These are phyloP conservation scores for Eutrigla gurnardus DNA, from an alignment of 2,797 vertebrate species.

Conservation along the genomic window DNA sequence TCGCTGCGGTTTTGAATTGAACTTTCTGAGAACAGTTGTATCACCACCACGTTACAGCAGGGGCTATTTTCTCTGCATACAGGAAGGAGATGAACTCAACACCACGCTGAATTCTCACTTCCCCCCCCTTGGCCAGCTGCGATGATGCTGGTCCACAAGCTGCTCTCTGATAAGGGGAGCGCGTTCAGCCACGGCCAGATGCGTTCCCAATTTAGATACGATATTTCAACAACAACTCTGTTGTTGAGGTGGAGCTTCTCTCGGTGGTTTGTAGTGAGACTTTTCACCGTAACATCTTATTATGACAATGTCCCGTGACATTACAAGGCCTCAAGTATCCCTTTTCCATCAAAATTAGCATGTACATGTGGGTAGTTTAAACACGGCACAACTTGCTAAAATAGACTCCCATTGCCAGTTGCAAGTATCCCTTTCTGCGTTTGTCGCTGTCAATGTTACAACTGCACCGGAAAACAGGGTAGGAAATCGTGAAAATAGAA, in stretches of 20 bases:
- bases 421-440: not conserved
- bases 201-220: slow-evolving; percentile 41
- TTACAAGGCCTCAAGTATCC: not conserved
- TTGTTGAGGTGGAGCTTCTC: slow-evolving; percentile 14
- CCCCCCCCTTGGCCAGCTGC: slow-evolving; percentile 71
- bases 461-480: no score
- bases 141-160: slow-evolving; percentile 41
- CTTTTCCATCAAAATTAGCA: not conserved
- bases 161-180: slow-evolving; percentile 53
- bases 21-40: slow-evolving; percentile 25
- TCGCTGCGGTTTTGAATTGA: slow-evolving; percentile 5
- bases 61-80: slow-evolving; percentile 45
- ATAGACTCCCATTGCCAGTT: not conserved
- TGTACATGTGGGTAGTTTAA: not conserved
- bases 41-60: slow-evolving; percentile 11
- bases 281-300: slow-evolving; percentile 6
- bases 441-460: no score
- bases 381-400: not conserved
- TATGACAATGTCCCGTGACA: not conserved
- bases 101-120: slow-evolving; percentile 65
- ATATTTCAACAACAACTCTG: slow-evolving; percentile 21
- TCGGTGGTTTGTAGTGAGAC: slow-evolving; percentile 12
- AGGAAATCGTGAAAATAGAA: not conserved
- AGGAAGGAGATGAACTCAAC: slow-evolving; percentile 76
- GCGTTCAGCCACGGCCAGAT: slow-evolving; percentile 31